Conservation (phyloP, 2,113 vertebrate species). For the Pollimyrus isidori region DNA sequence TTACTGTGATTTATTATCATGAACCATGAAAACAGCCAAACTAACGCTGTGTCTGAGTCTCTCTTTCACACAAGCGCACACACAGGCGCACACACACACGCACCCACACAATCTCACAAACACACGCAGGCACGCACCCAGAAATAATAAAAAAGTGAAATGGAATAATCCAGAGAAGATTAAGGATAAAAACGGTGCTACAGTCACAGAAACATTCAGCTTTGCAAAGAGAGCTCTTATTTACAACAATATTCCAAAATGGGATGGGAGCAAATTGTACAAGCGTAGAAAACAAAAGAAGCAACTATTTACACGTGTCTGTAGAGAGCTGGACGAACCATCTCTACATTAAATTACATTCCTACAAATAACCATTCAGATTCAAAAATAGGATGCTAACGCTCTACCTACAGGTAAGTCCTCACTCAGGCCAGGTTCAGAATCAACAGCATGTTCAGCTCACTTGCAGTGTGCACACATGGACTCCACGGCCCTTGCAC, state of each 20-base stretch:
- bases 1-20: constrained; percentile 77
- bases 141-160: constrained; percentile 53
- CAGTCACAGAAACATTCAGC: constrained; percentile 71
- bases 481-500: background rate
- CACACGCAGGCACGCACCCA: background rate
- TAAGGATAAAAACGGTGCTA: constrained; percentile 60
- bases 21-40: constrained; percentile 73
- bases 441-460: constrained; percentile 31
- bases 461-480: background rate
- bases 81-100: background rate
- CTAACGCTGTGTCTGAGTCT: constrained; percentile 65
- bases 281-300: constrained; percentile 67
- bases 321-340: constrained; percentile 64
- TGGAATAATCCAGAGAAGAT: constrained; percentile 48
- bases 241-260: constrained; percentile 66
- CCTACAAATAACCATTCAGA: constrained; percentile 72
- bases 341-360: constrained; percentile 78
- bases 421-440: constrained; percentile 40
- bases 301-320: constrained; percentile 65
- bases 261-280: constrained; percentile 65
- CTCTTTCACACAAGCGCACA: constrained; percentile 33
- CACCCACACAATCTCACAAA: background rate
- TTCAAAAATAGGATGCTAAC: constrained; percentile 67
- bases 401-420: constrained; percentile 44
- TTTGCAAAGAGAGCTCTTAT: constrained; percentile 63